Evolutionary conservation across 2,113 vertebrate genomes (phyloP).

Genomic region (Nicator chloris): DNA sequence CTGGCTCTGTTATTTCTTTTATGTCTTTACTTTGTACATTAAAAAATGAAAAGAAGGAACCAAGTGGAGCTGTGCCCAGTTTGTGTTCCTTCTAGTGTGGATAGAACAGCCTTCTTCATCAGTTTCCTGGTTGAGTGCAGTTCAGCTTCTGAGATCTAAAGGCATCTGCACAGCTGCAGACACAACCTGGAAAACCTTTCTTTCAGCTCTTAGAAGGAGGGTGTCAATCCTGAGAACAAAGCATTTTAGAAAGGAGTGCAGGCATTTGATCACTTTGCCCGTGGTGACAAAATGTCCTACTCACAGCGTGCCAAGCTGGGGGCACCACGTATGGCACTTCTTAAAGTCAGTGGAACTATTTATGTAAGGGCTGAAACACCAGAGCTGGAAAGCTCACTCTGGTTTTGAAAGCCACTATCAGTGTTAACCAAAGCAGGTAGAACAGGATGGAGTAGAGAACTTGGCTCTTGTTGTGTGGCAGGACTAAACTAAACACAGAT

Average conservation of each 20-base stretch:
- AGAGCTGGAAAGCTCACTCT: background rate
- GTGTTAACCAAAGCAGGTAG: background rate
- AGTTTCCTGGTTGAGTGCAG: background rate
- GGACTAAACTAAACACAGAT: background rate
- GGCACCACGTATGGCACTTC: fast-evolving
- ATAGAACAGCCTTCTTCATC: background rate
- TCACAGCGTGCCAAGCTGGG: background rate
- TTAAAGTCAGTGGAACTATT: background rate
- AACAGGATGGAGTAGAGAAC: background rate
- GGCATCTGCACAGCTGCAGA: background rate
- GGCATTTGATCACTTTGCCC: background rate
- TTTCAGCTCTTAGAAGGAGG: background rate
- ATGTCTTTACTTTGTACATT: background rate
- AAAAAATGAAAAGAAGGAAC: background rate
- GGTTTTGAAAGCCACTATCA: background rate
- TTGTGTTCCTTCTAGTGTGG: background rate
- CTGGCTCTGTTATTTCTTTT: background rate
- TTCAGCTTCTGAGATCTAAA: background rate
- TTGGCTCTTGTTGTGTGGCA: background rate
- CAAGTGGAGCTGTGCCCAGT: background rate
- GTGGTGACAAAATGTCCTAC: background rate
- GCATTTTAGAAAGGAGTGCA: background rate
- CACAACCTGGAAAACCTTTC: background rate
- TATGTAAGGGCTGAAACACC: background rate
- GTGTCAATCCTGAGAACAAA: background rate